A percentile compares a stretch with the other conserved stretches of the same genome.
phyloP scores from a whole-genome alignment of 2,113 vertebrate genomes.

The Emydocephalus ijimae region DNA sequence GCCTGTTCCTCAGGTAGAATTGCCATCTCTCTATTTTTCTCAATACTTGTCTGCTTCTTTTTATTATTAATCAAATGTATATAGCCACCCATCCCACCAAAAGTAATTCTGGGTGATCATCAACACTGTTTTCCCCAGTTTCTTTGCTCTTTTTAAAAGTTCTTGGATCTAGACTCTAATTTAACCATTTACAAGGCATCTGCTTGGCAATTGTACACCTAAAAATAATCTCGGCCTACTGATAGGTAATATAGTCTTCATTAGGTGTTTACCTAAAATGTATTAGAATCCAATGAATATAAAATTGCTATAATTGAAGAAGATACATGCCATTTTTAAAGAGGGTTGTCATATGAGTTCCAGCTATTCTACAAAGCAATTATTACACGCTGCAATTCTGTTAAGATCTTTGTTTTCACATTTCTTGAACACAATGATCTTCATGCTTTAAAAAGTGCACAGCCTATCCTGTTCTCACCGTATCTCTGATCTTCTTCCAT shows the following conservation, averaged over 20 bases:
- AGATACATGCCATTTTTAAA: not conserved
- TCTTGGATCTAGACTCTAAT: not conserved
- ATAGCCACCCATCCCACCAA: not conserved
- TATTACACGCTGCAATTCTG: not conserved
- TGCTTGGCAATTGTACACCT: not conserved
- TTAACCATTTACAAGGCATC: not conserved
- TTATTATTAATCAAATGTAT: not conserved
- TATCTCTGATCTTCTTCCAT: not conserved
- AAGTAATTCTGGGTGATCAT: not conserved
- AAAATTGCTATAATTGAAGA: not conserved
- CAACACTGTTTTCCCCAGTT: not conserved
- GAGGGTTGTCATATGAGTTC: not conserved
- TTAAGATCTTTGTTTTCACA: not conserved
- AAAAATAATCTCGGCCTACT: not conserved
- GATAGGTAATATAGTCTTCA: not conserved
- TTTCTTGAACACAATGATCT: not conserved
- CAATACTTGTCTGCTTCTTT: not conserved
- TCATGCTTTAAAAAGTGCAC: not conserved
- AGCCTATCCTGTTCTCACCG: not conserved
- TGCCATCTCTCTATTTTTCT: not conserved
- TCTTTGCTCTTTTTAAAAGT: not conserved
- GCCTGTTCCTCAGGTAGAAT: constrained; percentile 76
- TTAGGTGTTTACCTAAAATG: not conserved
- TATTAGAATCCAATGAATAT: not conserved
- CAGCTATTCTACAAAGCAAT: not conserved